Evolutionary conservation across 2,797 vertebrate species (phyloP), one percentile per base, ranked within the genome.

Genomic region (Pantherophis vulpinus): DNA sequence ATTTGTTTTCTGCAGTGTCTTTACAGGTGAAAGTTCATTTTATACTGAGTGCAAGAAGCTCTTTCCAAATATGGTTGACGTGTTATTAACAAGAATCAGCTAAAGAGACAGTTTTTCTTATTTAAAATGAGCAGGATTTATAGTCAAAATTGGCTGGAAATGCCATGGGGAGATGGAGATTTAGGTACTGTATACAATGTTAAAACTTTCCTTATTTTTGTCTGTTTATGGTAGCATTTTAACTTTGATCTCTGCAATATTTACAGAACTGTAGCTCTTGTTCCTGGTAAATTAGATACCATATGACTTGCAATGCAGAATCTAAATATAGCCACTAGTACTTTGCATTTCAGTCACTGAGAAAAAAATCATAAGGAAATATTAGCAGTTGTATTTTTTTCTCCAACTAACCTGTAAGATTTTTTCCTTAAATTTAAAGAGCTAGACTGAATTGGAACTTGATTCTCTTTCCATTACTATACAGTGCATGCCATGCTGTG

Each of bases 161-260:
- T 98, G 92, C 98, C 98, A 0, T 99, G 98, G 99, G 98, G 98
- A 97, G 99, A 99, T 90, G 98, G 99, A 97, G 99, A 99, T 95
- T 97, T 99, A 97, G 99, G 98, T 99, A 99, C n/a, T 95, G 93
- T 97, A 97, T 94, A 83, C 90, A 93, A 79, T 83, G 93, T 96
- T 63, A 86, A 66, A 92, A 90, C 88, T 54, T 59, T 92, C 79
- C 86, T 91, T 92, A 18, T 89, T 56, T 89, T 91, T 1, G 3
- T 20, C 29, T 92, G 25, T 90, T 94, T 51, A 91, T 94, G 42
- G 47, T 55, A 55, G 25, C 94, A 32, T 93, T 94, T 92, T 91
- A 91, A 42, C 92, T 86, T 61, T 61, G 79, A 92, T 87, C 66
- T 87, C 63, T 47, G 89, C 42, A 86, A 91, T 95, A 93, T 96